These are phyloP conservation scores for Macaca nemestrina DNA, from an alignment of 2,113 vertebrate species.

Conservation along the genomic window DNA sequence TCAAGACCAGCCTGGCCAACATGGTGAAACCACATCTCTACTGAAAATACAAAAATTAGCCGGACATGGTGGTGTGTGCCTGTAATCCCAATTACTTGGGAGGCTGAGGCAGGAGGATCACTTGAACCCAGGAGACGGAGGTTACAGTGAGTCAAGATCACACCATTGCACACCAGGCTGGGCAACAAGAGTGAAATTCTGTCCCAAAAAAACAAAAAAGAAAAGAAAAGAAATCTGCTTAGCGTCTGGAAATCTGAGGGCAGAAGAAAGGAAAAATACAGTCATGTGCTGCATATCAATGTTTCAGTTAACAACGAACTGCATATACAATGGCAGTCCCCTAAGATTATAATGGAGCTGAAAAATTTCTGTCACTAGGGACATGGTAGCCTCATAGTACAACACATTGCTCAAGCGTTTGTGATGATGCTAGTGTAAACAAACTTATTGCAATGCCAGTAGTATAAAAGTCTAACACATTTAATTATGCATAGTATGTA, in stretches of 20 bases:
- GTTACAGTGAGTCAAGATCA: no score
- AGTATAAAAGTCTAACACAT: not conserved
- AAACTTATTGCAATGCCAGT: not conserved
- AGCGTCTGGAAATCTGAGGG: not conserved
- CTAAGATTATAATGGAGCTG: not conserved
- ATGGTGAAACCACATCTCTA: no score
- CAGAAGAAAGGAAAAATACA: not conserved
- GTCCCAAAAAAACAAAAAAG: no score
- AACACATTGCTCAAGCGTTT: not conserved
- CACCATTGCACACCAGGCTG: no score
- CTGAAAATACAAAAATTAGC: no score
- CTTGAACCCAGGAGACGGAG: no score
- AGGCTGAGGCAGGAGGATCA: no score
- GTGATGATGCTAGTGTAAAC: not conserved
- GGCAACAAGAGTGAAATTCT: no score
- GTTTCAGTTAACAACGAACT: not conserved
- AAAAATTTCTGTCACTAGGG: not conserved
- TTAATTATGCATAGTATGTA: not conserved
- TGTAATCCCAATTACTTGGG: no score
- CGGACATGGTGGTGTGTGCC: fast-evolving
- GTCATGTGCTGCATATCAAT: not conserved
- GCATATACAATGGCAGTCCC: not conserved
- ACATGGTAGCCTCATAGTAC: not conserved
- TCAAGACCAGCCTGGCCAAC: no score
- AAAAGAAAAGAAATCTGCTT: not conserved